Base-by-base conservation (phyloP, 2,797 vertebrate species). In the Lagodon rhomboides region DNA sequence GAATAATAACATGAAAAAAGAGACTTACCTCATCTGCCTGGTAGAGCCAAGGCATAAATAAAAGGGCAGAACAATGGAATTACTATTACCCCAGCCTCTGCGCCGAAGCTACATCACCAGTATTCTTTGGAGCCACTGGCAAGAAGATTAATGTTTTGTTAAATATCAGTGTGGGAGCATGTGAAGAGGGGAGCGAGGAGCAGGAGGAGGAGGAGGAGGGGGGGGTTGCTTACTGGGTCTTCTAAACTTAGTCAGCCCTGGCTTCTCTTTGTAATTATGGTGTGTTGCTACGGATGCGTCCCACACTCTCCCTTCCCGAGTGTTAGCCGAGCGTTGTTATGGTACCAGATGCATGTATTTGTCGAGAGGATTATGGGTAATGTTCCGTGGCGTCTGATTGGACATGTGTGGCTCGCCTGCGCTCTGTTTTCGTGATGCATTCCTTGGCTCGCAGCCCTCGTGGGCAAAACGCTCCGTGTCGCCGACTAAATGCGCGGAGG, bases 101-200 rank as follows among this genome's bases (percentile, higher is more conserved):
- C 59, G 80, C 93, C 89, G 92, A 93, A 94, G 95, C 96, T 95
- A 96, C 97, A 97, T 97, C 97, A 97, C 90, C 95, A 95, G 96
- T 96, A 96, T 97, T 97, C 97, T 97, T 97, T 97, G 96, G 97
- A 97, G 97, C 96, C 96, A 96, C 96, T 98, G 97, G 97, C 97
- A 98, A 97, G 97, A 97, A 98, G 98, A 99, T 98, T 97, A 98
- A 98, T 98, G 97, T 98, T 98, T 98, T 97, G 97, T 97, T 98
- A 98, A 97, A 98, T 97, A 98, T 98, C 97, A 97, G 97, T 97
- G 95, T 97, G 96, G 96, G 96, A 97, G 96, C 96, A 96, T 96
- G 94, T 95, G 96, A 95, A 95, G 96, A 95, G 87, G 85, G 84
- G 83, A 75, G 87, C 27, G 79, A 73, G 71, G 68, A 68, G 65